phyloP scores from a whole-genome alignment of 23 tunicate genomes.

The Ascidia mentula region DNA sequence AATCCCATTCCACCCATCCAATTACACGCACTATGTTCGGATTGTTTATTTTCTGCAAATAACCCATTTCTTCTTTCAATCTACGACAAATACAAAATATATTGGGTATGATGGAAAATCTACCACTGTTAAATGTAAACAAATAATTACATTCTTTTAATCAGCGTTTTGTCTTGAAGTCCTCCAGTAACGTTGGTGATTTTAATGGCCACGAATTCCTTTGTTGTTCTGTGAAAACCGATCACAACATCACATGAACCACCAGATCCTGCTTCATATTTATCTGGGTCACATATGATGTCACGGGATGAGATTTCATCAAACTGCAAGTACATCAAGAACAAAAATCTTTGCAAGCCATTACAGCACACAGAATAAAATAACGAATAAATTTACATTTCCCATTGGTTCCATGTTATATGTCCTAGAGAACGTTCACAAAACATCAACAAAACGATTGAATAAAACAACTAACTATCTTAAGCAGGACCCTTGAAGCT shows the following conservation, averaged over 20 bases:
- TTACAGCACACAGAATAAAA: no score
- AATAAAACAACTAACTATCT: no score
- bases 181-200: neutral
- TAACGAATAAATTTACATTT: no score
- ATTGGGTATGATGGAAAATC: neutral
- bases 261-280: neutral
- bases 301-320: neutral
- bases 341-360: no score
- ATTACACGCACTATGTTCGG: neutral
- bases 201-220: neutral
- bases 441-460: no score
- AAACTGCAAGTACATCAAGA: no score
- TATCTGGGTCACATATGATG: neutral
- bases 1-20: neutral
- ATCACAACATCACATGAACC: neutral
- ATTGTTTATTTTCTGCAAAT: neutral
- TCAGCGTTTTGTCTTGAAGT: neutral
- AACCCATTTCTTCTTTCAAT: neutral
- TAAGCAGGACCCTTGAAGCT: no score
- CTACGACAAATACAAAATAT: neutral
- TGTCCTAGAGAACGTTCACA: no score
- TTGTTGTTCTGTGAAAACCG: neutral
- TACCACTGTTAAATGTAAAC: neutral
- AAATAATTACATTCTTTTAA: neutral
- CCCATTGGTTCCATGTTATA: no score